Base-by-base conservation (phyloP, 2,113 vertebrate genomes). In the Lasiurus cinereus region DNA sequence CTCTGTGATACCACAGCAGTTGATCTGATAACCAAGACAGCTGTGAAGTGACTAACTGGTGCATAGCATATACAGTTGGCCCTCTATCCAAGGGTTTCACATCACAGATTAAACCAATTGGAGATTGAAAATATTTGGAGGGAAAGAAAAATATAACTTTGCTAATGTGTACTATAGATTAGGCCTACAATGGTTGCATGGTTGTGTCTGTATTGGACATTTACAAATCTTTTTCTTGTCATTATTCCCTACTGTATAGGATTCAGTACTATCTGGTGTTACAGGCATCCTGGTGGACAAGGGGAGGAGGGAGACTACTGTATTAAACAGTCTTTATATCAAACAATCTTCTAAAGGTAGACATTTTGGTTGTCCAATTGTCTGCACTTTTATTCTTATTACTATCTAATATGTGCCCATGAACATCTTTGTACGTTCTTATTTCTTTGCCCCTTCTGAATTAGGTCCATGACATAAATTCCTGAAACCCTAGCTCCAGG, bases 361-460 rank as follows among this genome's bases (percentile, higher is more conserved):
- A 67, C 10, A 93, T 89, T 69, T 56, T 84, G 27, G 2, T 50
- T 88, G 33, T 50, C 66, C 46, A 13, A 18, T 59, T 77, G 62
- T 67, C 54, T 87, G 48, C 6, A 43, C 29, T 73, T 88, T 19
- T 16, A 54, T 54, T 66, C 86, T 90, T 64, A 48, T 83, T 54
- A 48, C 7, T 82, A 33, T 94, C 82, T 93, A 73, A 91, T 84
- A 80, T 74, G 43, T 59, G 82, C 36, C 54, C 11, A 16, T 33
- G 39, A 52, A 8, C 33, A 79, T 76, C 29, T 10, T 31, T 94
- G 9, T 83, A 33, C 7, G 67, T 83, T 4, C 5, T 64, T 89
- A 69, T 84, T 83, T 22, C 14, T 76, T 82, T 85, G 39, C 14
- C 54, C 83, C 27, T 79, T 4, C 8, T 74, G 29, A 92, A 29